Percentiles rank a stretch among this genome's conserved stretches.
phyloP scores from a whole-genome alignment of 2,888 invertebrate species.

The Tortrix viridana region DNA sequence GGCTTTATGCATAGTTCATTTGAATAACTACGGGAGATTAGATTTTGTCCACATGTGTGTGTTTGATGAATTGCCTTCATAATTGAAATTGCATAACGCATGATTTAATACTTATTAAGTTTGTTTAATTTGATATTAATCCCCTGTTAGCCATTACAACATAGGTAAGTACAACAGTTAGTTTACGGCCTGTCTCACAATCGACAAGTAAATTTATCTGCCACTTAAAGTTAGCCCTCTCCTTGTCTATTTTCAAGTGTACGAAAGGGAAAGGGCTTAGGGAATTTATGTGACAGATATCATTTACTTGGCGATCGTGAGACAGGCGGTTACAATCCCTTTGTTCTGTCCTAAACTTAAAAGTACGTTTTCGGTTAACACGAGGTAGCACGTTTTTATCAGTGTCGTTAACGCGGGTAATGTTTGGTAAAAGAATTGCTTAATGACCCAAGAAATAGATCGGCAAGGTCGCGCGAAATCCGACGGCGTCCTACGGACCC shows the following conservation, averaged over 20 bases:
- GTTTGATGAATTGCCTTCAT: conserved; percentile 22
- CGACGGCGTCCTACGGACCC: conserved; percentile 31
- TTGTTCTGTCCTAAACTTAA: neutral
- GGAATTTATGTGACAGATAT: too few species aligned
- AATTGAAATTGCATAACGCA: conserved; percentile 24
- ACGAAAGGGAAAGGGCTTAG: too few species aligned
- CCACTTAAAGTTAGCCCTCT: too few species aligned
- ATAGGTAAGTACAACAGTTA: too few species aligned
- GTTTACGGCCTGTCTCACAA: too few species aligned
- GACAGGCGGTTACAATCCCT: neutral
- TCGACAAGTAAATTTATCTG: too few species aligned
- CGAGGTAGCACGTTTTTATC: conserved; percentile 17
- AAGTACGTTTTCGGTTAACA: neutral
- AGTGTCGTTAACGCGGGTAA: conserved; percentile 18
- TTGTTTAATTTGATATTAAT: conserved; percentile 4
- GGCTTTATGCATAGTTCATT: conserved; percentile 45
- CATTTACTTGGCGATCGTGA: too few species aligned
- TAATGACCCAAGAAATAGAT: conserved; percentile 33
- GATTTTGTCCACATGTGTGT: conserved; percentile 37
- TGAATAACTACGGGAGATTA: conserved; percentile 51
- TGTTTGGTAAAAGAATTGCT: conserved; percentile 27
- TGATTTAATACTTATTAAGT: conserved; percentile 1
- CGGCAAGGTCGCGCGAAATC: conserved; percentile 27
- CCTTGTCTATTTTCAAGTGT: too few species aligned
- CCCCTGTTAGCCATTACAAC: neutral